Percentiles rank a stretch among this genome's conserved stretches.
Evolutionary conservation across 2,113 vertebrate genomes (phyloP).

Genomic region (Chunga burmeisteri): DNA sequence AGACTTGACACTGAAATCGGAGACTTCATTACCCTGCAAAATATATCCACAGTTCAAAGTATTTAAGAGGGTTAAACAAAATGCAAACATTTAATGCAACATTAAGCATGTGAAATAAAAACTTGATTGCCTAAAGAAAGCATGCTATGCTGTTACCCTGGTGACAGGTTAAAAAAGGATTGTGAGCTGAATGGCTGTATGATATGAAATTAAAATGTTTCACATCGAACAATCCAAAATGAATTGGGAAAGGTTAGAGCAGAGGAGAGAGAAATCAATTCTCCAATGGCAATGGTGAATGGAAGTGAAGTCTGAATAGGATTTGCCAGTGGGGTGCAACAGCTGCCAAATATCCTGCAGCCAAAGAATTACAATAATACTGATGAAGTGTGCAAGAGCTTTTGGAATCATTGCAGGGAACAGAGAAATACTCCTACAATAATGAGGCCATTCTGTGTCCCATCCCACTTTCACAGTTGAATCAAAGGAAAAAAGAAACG

Average conservation of each 20-base stretch:
- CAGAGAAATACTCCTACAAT: slow-evolving; percentile 83
- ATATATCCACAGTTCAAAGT: slow-evolving; percentile 70
- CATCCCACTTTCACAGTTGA: slow-evolving; percentile 64
- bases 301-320: slow-evolving; percentile 91
- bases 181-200: slow-evolving; percentile 83
- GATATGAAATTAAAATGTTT: slow-evolving; percentile 99
- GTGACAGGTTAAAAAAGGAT: slow-evolving; percentile 85
- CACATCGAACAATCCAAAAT: slow-evolving; percentile 93
- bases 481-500: slow-evolving; percentile 65
- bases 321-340: slow-evolving; percentile 95
- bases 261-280: slow-evolving; percentile 95
- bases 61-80: slow-evolving; percentile 80
- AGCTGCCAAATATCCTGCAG: slow-evolving; percentile 96
- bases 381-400: slow-evolving; percentile 90
- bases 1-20: slow-evolving; percentile 67
- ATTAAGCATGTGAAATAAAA: slow-evolving; percentile 84
- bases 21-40: slow-evolving; percentile 71
- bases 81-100: slow-evolving; percentile 82
- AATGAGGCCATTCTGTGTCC: slow-evolving; percentile 81
- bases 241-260: slow-evolving; percentile 88
- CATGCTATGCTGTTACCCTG: slow-evolving; percentile 81
- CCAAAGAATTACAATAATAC: slow-evolving; percentile 96
- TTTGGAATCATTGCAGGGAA: slow-evolving; percentile 88
- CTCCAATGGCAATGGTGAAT: slow-evolving; percentile 88
- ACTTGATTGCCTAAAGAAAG: slow-evolving; percentile 80